Conservation (phyloP, 2,113 vertebrate genomes). For the Mugil cephalus region DNA sequence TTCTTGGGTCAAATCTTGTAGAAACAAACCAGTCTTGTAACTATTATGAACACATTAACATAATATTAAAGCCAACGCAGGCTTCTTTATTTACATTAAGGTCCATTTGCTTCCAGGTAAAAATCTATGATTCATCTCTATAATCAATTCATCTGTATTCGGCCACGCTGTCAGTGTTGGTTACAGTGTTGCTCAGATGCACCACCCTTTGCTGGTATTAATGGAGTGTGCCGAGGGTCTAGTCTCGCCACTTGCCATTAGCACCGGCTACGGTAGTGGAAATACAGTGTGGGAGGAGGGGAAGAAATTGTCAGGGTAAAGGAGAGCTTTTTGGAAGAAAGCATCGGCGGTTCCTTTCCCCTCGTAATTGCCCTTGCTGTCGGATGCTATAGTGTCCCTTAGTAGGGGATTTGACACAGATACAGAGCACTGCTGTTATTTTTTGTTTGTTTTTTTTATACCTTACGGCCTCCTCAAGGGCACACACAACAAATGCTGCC, state of each 20-base stretch:
- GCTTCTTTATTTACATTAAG: slow-evolving; percentile 26
- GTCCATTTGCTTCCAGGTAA: background rate
- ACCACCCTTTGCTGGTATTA: slow-evolving; percentile 42
- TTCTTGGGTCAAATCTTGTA: slow-evolving; percentile 24
- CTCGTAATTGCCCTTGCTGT: slow-evolving; percentile 63
- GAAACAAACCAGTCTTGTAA: slow-evolving; percentile 31
- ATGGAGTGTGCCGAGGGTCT: slow-evolving; percentile 39
- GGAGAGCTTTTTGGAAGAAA: slow-evolving; percentile 21
- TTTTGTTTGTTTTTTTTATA: slow-evolving; percentile 16
- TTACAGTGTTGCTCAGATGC: background rate
- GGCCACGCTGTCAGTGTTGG: slow-evolving; percentile 24
- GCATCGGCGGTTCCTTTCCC: slow-evolving; percentile 2
- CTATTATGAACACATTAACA: slow-evolving; percentile 33
- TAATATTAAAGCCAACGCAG: slow-evolving; percentile 19
- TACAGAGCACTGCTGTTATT: slow-evolving; percentile 30
- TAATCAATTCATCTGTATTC: slow-evolving; percentile 57
- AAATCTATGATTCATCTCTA: slow-evolving; percentile 37
- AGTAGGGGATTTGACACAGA: slow-evolving; percentile 46
- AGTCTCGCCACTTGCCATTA: slow-evolving; percentile 17
- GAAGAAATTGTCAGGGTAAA: slow-evolving; percentile 7
- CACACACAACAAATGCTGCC: slow-evolving; percentile 32
- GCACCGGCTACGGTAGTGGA: slow-evolving; percentile 24
- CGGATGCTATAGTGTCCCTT: slow-evolving; percentile 19
- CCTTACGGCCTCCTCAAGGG: slow-evolving; percentile 58
- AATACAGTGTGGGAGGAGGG: slow-evolving; percentile 39